Conservation (phyloP, 2,888 invertebrate species). For the Polylopha cassiicola region DNA sequence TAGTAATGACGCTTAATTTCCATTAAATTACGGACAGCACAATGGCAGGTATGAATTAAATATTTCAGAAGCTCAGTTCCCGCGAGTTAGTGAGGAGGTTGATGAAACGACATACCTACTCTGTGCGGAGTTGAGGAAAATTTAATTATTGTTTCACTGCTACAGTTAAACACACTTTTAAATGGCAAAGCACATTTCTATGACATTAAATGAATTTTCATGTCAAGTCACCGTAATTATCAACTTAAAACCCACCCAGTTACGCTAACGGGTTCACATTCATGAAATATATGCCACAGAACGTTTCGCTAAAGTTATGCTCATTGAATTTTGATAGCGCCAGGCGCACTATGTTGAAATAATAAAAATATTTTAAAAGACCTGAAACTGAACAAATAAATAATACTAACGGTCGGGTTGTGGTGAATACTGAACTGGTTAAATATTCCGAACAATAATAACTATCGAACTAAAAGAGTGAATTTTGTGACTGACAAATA, state of each 20-base stretch:
- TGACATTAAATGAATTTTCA: constrained; percentile 61
- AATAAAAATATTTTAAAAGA: constrained; percentile 1
- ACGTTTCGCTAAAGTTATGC: constrained; percentile 13
- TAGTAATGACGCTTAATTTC: constrained; percentile 54
- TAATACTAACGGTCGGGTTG: not conserved
- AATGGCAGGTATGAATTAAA: constrained; percentile 60
- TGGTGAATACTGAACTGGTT: too few species aligned
- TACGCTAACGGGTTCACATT: constrained; percentile 15
- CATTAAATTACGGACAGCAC: constrained; percentile 50
- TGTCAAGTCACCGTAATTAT: constrained; percentile 57
- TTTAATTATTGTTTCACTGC: constrained; percentile 70
- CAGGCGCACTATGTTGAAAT: constrained; percentile 2
- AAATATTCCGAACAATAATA: too few species aligned
- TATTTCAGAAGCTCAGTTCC: constrained; percentile 61
- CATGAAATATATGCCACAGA: constrained; percentile 15
- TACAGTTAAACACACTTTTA: constrained; percentile 66
- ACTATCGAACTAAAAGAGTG: too few species aligned
- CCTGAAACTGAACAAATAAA: constrained; percentile 4
- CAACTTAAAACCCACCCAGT: constrained; percentile 15
- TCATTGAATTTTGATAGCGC: constrained; percentile 16
- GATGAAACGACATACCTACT: constrained; percentile 65
- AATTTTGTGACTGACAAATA: too few species aligned
- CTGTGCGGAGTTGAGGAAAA: constrained; percentile 61
- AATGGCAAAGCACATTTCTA: constrained; percentile 59
- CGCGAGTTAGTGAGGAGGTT: constrained; percentile 61